Percentiles rank a stretch among this genome's conserved stretches.
phyloP scores from a whole-genome alignment of 2,113 vertebrate genomes.

The Kobus ellipsiprymnus region DNA sequence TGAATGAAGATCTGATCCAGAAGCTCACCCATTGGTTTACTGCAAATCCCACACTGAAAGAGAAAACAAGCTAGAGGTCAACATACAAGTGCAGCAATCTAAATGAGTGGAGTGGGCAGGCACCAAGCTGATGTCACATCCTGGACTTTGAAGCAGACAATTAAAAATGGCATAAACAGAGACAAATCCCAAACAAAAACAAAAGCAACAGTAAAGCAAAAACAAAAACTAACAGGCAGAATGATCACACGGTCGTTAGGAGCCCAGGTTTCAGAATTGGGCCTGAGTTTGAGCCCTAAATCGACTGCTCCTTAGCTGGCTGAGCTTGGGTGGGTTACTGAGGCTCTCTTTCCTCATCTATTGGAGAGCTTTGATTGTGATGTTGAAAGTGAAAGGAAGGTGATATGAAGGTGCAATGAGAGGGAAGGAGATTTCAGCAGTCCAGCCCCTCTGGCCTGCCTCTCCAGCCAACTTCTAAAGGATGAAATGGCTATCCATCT shows the following conservation, averaged over 20 bases:
- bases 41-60: conserved; percentile 68
- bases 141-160: neutral
- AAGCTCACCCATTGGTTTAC: conserved; percentile 59
- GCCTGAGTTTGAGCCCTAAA: neutral
- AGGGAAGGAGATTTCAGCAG: neutral
- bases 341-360: neutral
- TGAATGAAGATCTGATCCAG: conserved; percentile 68
- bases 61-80: neutral
- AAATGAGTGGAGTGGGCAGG: neutral
- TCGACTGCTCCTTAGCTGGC: neutral
- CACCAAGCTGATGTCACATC: neutral
- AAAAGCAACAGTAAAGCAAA: neutral
- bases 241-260: neutral
- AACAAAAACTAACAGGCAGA: neutral
- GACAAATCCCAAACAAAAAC: neutral
- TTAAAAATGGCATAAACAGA: neutral
- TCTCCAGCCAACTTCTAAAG: neutral
- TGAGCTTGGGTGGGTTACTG: neutral
- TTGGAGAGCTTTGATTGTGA: neutral
- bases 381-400: neutral
- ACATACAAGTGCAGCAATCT: neutral
- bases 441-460: neutral
- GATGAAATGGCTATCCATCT: neutral
- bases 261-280: neutral
- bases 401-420: neutral